Evolutionary conservation across 2,113 vertebrate genomes (phyloP).

Genomic region (Alligator sinensis): DNA sequence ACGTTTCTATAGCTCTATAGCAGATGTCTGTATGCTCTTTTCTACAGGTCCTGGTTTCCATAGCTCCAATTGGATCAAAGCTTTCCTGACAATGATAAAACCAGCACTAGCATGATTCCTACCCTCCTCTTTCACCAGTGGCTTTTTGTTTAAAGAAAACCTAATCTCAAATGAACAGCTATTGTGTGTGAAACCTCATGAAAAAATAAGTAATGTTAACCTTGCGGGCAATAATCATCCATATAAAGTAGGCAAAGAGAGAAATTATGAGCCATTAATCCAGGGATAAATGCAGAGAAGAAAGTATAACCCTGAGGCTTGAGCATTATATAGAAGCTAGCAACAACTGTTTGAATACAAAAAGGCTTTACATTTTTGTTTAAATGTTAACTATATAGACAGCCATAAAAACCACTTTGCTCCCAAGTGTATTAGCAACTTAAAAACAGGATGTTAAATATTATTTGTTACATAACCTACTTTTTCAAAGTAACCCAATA

Average conservation of each 20-base stretch:
- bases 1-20: constrained; percentile 62
- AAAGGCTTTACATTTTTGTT: constrained; percentile 11
- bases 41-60: constrained; percentile 59
- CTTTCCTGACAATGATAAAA: constrained; percentile 57
- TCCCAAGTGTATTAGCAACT: constrained; percentile 40
- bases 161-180: constrained; percentile 23
- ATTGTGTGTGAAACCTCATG: neutral
- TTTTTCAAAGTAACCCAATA: constrained; percentile 9
- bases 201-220: constrained; percentile 28
- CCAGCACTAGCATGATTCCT: constrained; percentile 39
- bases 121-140: constrained; percentile 24
- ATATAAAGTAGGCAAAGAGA: neutral
- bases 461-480: neutral
- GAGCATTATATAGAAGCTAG: constrained; percentile 9
- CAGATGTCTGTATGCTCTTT: constrained; percentile 37
- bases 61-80: constrained; percentile 52
- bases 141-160: constrained; percentile 48
- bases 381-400: neutral
- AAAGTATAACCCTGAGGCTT: neutral
- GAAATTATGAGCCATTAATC: constrained; percentile 39
- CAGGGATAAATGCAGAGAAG: constrained; percentile 2
- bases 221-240: neutral
- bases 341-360: constrained; percentile 28
- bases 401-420: constrained; percentile 14
- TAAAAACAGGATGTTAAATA: constrained; percentile 32